Conservation (phyloP, 2,113 vertebrate genomes). For the Paratilapia polleni region DNA sequence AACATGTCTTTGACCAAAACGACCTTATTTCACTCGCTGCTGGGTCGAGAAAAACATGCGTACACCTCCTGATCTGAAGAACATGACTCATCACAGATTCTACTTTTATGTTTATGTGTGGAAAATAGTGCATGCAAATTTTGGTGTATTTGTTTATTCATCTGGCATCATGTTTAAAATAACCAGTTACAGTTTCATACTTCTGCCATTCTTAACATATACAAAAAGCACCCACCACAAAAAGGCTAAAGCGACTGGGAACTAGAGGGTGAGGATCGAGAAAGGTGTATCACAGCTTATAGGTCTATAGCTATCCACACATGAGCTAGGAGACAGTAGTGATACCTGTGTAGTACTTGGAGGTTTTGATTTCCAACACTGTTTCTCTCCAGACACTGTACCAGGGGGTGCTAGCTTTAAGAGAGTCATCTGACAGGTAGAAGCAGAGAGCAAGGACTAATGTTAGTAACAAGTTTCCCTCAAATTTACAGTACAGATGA, state of each 20-base stretch:
- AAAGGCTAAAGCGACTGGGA: neutral
- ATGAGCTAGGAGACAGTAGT: neutral
- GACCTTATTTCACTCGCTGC: neutral
- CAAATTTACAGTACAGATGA: too few relatives aligned
- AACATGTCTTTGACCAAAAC: neutral
- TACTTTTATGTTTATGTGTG: neutral
- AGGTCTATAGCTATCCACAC: neutral
- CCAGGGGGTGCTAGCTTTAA: conserved; percentile 6
- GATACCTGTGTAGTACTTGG: conserved; percentile 2
- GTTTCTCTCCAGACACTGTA: conserved; percentile 11
- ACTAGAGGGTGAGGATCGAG: neutral
- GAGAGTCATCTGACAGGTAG: neutral
- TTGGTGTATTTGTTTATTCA: neutral
- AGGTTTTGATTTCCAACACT: conserved; percentile 15
- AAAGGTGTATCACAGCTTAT: neutral
- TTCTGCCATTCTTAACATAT: neutral
- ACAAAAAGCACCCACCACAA: neutral
- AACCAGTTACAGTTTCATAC: neutral
- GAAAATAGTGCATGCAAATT: neutral
- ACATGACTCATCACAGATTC: neutral
- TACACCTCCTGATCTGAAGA: neutral
- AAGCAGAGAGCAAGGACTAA: neutral
- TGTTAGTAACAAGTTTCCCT: too few relatives aligned
- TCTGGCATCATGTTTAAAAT: neutral
- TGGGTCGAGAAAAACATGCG: neutral